Conservation (phyloP, 2,113 vertebrate genomes). For the Neotoma lepida region DNA sequence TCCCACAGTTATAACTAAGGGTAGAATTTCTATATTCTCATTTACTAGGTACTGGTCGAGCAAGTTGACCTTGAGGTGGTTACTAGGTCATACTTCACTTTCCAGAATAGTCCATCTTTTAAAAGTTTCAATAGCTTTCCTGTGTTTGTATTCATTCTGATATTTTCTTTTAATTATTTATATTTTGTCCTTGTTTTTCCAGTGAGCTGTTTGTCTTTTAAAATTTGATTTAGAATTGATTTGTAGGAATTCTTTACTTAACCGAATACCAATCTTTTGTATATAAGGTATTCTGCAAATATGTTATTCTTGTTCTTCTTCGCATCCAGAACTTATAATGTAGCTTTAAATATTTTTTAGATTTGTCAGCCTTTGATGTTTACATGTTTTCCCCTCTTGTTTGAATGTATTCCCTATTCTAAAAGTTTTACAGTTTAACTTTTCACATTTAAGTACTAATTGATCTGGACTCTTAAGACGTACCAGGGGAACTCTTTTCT, state of each 20-base stretch:
- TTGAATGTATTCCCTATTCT: not conserved
- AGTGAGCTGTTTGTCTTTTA: not conserved
- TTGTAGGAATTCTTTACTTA: not conserved
- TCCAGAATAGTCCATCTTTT: not conserved
- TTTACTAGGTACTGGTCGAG: not conserved
- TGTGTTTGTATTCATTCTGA: not conserved
- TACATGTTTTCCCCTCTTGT: not conserved
- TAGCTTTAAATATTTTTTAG: not conserved
- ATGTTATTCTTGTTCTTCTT: not conserved
- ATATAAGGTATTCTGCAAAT: not conserved
- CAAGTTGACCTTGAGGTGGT: not conserved
- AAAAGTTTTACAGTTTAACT: not conserved
- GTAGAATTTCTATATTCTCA: not conserved
- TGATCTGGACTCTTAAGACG: fast-evolving
- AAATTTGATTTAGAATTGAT: not conserved
- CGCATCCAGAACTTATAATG: not conserved
- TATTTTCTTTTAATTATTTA: constrained; percentile 11
- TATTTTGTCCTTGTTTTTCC: not conserved
- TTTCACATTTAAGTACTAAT: not conserved
- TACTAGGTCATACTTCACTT: not conserved
- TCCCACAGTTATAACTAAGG: not conserved
- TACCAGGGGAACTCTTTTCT: not conserved
- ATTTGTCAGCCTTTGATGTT: not conserved
- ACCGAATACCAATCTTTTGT: not conserved
- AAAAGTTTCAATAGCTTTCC: not conserved